A percentile compares a stretch with the other conserved stretches of the same genome.
Evolutionary conservation across 2,113 vertebrate genomes (phyloP).

Genomic region (Pithys albifrons): DNA sequence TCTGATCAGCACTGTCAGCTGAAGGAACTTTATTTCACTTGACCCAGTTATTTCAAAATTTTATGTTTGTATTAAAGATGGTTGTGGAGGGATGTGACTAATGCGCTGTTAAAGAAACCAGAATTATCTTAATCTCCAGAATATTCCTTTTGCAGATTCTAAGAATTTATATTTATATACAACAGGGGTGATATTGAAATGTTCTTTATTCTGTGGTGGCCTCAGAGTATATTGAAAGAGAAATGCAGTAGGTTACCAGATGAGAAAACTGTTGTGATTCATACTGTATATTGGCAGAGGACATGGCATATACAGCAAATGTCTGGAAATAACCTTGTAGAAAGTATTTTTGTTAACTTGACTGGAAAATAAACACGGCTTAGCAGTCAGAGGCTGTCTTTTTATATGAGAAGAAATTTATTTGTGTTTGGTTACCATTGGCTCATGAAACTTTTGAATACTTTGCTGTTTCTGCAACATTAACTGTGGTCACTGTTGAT

Average conservation of each 20-base stretch:
- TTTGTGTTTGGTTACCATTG: background rate
- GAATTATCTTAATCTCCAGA: background rate
- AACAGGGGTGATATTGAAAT: background rate
- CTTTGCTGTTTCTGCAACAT: background rate
- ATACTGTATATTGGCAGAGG: background rate
- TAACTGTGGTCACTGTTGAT: background rate
- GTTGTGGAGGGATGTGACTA: background rate
- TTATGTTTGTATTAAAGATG: background rate
- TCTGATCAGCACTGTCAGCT: background rate
- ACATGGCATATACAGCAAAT: background rate
- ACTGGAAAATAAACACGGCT: slow-evolving; percentile 47
- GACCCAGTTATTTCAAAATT: background rate
- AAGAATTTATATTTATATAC: background rate
- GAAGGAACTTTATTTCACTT: background rate
- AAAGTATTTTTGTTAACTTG: slow-evolving; percentile 39
- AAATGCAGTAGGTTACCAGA: background rate
- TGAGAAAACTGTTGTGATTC: background rate
- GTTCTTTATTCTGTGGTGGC: background rate
- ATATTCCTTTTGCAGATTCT: background rate
- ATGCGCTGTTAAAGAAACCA: background rate
- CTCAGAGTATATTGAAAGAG: background rate
- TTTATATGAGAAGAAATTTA: slow-evolving; percentile 13
- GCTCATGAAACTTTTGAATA: background rate
- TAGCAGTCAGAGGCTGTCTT: slow-evolving; percentile 1
- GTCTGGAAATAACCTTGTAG: background rate